Evolutionary conservation across 2,113 vertebrate genomes (phyloP).

Genomic region (Taurulus bubalis): DNA sequence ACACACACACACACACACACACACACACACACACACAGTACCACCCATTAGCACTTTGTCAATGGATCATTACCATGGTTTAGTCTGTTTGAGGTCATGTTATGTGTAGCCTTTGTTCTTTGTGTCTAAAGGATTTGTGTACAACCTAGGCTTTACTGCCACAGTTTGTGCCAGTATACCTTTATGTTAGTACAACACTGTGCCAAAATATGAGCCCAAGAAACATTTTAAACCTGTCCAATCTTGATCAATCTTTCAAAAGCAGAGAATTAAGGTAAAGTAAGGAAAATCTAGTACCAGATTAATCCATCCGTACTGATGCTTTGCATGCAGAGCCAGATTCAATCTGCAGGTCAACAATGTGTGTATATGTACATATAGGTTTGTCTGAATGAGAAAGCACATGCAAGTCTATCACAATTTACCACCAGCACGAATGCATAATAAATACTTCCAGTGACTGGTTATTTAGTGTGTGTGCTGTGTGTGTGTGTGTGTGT

Average conservation of each 20-base stretch:
- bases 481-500: slow-evolving; percentile 30
- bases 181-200: background rate
- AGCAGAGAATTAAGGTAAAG: background rate
- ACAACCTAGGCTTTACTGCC: background rate
- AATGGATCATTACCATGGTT: slow-evolving; percentile 64
- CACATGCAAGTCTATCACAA: background rate
- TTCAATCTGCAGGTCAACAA: slow-evolving; percentile 6
- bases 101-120: slow-evolving; percentile 46
- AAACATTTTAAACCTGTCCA: background rate
- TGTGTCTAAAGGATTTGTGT: slow-evolving; percentile 11
- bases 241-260: background rate
- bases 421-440: slow-evolving; percentile 25
- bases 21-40: slow-evolving; percentile 26
- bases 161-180: background rate
- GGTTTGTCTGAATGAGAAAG: background rate
- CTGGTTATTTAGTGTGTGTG: background rate
- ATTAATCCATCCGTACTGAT: background rate
- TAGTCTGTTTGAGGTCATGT: slow-evolving; percentile 53
- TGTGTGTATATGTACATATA: background rate
- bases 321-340: background rate
- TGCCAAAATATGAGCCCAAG: background rate
- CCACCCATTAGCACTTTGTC: slow-evolving; percentile 59
- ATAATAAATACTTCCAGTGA: slow-evolving; percentile 24
- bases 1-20: slow-evolving; percentile 25
- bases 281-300: background rate